These are phyloP conservation scores for Forbesichthys papilliferus DNA, from an alignment of 2,113 vertebrate species.

Conservation along the genomic window DNA sequence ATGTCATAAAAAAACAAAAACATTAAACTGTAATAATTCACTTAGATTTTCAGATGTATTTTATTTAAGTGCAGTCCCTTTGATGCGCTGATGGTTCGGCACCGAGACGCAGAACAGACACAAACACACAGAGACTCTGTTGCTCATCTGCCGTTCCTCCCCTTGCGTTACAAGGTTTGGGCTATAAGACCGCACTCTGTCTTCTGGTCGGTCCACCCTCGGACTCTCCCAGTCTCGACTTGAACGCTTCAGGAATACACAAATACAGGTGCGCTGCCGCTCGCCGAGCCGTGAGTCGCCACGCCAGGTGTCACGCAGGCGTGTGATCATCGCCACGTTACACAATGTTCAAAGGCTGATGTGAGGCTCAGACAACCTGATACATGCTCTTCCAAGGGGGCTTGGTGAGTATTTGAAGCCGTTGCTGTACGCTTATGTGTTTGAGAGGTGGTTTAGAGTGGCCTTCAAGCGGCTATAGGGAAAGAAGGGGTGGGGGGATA, in stretches of 20 bases:
- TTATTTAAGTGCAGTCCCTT: slow-evolving; percentile 28
- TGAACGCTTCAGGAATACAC: slow-evolving; percentile 16
- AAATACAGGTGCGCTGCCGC: slow-evolving; percentile 41
- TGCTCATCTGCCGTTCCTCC: neutral
- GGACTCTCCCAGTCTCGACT: slow-evolving; percentile 33
- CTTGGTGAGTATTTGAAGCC: slow-evolving; percentile 1
- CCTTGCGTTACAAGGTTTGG: slow-evolving; percentile 14
- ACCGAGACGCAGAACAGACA: slow-evolving; percentile 34
- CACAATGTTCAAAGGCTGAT: slow-evolving; percentile 16
- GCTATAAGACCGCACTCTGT: slow-evolving; percentile 21
- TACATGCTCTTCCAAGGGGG: slow-evolving; percentile 14
- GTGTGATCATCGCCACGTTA: slow-evolving; percentile 21
- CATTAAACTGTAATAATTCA: slow-evolving; percentile 40
- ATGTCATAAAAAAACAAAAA: slow-evolving; percentile 26
- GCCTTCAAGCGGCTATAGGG: slow-evolving; percentile 14
- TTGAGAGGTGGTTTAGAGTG: slow-evolving; percentile 23
- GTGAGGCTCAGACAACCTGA: neutral
- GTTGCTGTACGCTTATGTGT: slow-evolving; percentile 18
- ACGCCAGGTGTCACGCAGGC: slow-evolving; percentile 45
- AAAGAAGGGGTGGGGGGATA: neutral
- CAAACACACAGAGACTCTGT: slow-evolving; percentile 17
- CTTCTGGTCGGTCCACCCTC: slow-evolving; percentile 23
- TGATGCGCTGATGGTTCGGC: slow-evolving; percentile 50
- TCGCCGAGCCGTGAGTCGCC: slow-evolving; percentile 15
- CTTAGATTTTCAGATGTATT: slow-evolving; percentile 7